These are phyloP conservation scores for Microtus montanus DNA, from an alignment of 2,113 vertebrate genomes.

Conservation along the genomic window DNA sequence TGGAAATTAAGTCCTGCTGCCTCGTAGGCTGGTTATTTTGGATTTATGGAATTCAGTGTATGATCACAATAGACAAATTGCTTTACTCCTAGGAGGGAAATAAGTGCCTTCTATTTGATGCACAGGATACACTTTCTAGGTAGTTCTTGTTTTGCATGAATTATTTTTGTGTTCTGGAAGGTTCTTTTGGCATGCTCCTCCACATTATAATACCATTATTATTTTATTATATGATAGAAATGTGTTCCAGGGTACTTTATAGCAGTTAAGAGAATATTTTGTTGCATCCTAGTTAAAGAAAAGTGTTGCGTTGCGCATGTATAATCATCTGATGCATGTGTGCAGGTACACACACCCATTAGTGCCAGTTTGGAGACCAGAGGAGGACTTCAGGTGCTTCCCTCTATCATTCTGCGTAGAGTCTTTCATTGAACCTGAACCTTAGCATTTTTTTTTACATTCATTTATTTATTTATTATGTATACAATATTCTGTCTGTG, in stretches of 20 bases:
- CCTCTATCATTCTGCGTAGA: background rate
- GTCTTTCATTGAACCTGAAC: background rate
- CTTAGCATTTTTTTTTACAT: background rate
- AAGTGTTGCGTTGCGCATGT: background rate
- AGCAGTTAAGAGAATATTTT: slow-evolving; percentile 30
- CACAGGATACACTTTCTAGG: background rate
- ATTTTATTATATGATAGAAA: background rate
- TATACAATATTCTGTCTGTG: too few species aligned
- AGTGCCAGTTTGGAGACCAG: background rate
- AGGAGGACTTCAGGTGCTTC: background rate
- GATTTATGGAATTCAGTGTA: background rate
- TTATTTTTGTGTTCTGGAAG: background rate
- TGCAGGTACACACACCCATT: background rate
- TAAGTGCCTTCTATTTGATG: background rate
- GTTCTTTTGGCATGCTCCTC: background rate
- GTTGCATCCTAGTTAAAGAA: slow-evolving; percentile 6
- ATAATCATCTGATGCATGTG: background rate
- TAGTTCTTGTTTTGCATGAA: background rate
- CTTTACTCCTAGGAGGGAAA: background rate
- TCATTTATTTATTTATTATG: too few species aligned
- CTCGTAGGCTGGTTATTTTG: background rate
- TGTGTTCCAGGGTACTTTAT: background rate
- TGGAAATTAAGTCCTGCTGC: background rate
- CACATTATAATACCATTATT: background rate
- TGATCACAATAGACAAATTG: background rate